These are phyloP conservation scores for Naja naja DNA, from an alignment of 2,113 vertebrate genomes.

Conservation along the genomic window DNA sequence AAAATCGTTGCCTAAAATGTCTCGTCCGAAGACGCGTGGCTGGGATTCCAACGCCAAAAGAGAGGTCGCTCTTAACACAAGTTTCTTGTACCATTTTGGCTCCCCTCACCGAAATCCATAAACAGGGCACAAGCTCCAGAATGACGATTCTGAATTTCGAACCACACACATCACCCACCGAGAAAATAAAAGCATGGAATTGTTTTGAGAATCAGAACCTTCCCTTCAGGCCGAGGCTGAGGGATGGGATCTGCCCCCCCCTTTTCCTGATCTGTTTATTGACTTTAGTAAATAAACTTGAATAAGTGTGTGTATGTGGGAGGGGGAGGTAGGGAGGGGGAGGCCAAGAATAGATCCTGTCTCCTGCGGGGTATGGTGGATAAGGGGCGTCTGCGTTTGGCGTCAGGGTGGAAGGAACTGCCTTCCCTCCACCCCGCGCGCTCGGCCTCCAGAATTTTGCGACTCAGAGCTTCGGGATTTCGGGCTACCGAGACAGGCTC, in stretches of 20 bases:
- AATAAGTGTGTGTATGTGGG: background rate
- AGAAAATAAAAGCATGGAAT: conserved; percentile 68
- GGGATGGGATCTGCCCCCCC: conserved; percentile 40
- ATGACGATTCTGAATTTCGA: background rate
- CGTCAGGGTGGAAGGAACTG: background rate
- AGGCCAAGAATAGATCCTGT: too few relatives aligned
- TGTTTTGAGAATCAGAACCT: conserved; percentile 68
- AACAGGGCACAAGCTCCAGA: background rate
- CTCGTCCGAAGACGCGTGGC: background rate
- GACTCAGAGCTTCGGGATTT: too few relatives aligned
- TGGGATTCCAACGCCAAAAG: background rate
- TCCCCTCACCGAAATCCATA: background rate
- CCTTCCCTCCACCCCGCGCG: too few relatives aligned
- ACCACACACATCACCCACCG: conserved; percentile 54
- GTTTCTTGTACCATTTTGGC: background rate
- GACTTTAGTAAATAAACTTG: conserved; percentile 57
- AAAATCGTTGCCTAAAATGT: background rate
- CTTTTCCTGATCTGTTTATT: conserved; percentile 63
- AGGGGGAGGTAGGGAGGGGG: too few relatives aligned
- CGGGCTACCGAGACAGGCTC: background rate
- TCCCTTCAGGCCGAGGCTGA: conserved; percentile 70
- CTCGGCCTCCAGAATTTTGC: background rate
- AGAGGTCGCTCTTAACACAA: background rate
- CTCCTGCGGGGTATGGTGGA: background rate
- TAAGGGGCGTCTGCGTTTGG: background rate